These are phyloP conservation scores for Andrena flavipes DNA, from an alignment of 2,888 invertebrate species.

Conservation along the genomic window DNA sequence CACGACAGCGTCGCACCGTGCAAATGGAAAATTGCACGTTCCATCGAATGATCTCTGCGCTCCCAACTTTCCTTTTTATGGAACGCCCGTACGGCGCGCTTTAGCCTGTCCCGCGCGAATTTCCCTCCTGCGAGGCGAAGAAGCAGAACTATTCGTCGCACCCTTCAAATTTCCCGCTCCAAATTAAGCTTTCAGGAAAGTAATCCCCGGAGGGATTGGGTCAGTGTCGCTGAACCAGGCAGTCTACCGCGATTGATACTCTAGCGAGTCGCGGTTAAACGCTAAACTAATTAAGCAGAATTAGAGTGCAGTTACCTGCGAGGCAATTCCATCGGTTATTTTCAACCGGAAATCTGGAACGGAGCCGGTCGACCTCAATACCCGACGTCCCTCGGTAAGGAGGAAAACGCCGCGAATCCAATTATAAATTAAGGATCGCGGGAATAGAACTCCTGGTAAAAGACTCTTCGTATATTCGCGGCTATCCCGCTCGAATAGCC, in stretches of 20 bases:
- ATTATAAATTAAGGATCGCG: slow-evolving; percentile 64
- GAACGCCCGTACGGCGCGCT: not conserved
- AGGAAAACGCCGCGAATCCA: slow-evolving; percentile 64
- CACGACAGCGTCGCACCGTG: not conserved
- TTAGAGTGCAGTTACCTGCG: slow-evolving; percentile 47
- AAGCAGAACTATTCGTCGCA: too few relatives aligned
- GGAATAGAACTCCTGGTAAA: slow-evolving; percentile 54
- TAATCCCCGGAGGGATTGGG: not conserved
- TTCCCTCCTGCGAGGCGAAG: too few relatives aligned
- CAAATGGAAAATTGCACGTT: slow-evolving; percentile 19
- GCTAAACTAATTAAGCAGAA: slow-evolving; percentile 51
- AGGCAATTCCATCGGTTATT: slow-evolving; percentile 59
- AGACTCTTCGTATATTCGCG: slow-evolving; percentile 49
- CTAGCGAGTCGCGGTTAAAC: not conserved
- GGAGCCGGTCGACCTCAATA: slow-evolving; percentile 59
- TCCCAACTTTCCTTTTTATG: not conserved
- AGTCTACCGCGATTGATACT: slow-evolving; percentile 5
- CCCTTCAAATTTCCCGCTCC: not conserved
- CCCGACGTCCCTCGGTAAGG: slow-evolving; percentile 53
- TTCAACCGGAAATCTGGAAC: slow-evolving; percentile 62
- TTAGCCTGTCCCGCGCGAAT: not conserved
- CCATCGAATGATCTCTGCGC: not conserved
- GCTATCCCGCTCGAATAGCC: slow-evolving; percentile 39
- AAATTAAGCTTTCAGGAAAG: not conserved
- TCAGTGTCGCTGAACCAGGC: not conserved